Conservation (phyloP, 2,113 vertebrate species). For the Upupa epops region DNA sequence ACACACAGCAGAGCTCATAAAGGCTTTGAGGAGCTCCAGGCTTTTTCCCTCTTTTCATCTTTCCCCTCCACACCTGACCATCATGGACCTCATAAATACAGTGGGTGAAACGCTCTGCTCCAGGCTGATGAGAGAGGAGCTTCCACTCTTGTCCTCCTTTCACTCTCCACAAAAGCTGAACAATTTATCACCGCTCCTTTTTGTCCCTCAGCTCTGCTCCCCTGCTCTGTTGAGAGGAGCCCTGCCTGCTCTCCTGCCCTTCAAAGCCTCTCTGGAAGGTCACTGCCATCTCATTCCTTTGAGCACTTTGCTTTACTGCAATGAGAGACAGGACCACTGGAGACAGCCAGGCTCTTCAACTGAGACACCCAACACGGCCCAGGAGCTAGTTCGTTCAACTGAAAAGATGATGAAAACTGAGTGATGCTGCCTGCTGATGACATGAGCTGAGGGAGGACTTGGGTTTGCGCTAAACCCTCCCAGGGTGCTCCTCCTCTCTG, state of each 20-base stretch:
- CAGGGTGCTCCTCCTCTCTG: fast-evolving
- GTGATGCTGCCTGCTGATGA: not conserved
- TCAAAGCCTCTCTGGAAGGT: not conserved
- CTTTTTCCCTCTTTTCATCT: not conserved
- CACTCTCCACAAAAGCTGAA: not conserved
- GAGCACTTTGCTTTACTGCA: not conserved
- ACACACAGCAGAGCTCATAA: not conserved
- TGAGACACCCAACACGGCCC: not conserved
- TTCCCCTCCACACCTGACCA: not conserved
- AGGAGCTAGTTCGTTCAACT: not conserved
- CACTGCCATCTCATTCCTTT: not conserved
- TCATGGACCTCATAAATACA: not conserved
- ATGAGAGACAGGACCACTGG: fast-evolving
- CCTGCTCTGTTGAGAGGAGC: not conserved
- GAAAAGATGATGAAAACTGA: not conserved
- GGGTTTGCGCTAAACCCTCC: not conserved
- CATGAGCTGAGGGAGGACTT: not conserved
- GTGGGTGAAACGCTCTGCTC: not conserved
- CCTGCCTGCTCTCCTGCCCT: not conserved
- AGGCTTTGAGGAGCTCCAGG: no score
- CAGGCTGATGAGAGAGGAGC: not conserved
- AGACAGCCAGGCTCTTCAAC: not conserved
- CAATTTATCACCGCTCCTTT: not conserved
- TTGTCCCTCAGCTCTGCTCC: not conserved
- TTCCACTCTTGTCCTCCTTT: not conserved